Conservation (phyloP, 2,113 vertebrate genomes). For the Mustelus asterias region DNA sequence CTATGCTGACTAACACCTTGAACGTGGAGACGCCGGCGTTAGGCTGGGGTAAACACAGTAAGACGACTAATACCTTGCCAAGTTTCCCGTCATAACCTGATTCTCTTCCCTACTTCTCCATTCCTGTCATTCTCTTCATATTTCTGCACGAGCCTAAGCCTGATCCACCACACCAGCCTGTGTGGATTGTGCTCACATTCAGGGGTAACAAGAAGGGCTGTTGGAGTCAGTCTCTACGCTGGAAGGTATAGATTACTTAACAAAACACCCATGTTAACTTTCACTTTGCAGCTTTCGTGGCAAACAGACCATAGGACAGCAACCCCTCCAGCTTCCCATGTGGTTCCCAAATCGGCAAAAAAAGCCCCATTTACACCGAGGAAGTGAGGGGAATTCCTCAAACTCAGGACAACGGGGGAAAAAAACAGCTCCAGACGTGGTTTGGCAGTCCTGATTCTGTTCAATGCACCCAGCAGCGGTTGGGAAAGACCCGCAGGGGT, state of each 20-base stretch:
- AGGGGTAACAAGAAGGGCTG: too few relatives aligned
- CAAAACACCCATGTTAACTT: neutral
- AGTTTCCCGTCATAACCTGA: neutral
- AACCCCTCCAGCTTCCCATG: neutral
- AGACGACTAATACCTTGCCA: too few relatives aligned
- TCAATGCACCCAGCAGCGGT: neutral
- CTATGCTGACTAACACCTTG: too few relatives aligned
- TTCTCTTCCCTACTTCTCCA: neutral
- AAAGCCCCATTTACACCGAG: neutral
- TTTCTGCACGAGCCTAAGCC: neutral
- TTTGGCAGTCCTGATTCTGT: neutral
- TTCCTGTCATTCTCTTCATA: neutral
- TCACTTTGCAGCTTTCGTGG: neutral
- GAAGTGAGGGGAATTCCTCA: neutral
- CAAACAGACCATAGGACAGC: neutral
- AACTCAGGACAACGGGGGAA: too few relatives aligned
- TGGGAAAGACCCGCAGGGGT: neutral
- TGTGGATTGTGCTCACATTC: too few relatives aligned
- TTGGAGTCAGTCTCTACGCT: too few relatives aligned
- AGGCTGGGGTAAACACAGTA: too few relatives aligned
- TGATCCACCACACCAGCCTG: too few relatives aligned
- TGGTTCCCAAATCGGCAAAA: neutral
- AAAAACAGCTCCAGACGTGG: neutral
- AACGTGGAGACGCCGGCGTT: too few relatives aligned
- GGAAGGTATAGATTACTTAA: neutral